Base-by-base conservation (phyloP, 2,797 vertebrate species). In the Sebastes jordani region DNA sequence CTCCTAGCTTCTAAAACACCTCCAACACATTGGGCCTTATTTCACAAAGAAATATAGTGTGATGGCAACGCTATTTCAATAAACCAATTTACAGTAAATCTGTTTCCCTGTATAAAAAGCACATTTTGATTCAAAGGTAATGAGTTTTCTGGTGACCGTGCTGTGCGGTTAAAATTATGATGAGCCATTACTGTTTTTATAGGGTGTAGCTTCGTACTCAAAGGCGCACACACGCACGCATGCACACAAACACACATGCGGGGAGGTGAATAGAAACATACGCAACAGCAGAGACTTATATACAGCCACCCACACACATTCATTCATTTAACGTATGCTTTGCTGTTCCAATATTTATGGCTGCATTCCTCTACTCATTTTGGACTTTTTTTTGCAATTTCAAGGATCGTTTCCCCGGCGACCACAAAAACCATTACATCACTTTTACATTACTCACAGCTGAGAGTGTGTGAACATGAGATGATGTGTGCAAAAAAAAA, bases 381-480 rank as follows among this genome's bases (percentile, higher is more conserved):
- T 86, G 80, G 82, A 88, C 85, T 87, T 95, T 91, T 89, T 94
- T 92, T 86, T 36, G 93, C 92, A 96, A 96, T 96, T 96, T 96
- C 95, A 96, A 95, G 95, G 94, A 93, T 95, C 93, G 93, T 96
- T 96, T 96, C 93, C 90, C 80, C 79, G 56, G 82, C 85, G 86
- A 90, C 90, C 91, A 85, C 71, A 86, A 88, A 92, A 93, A 93
- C 91, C 88, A 94, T 95, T 92, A 94, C 90, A 92, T 94, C 91
- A 94, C 78, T 90, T 90, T 86, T 90, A 90, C 92, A 93, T 94
- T 92, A 93, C 88, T 93, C 92, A 93, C 88, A 82, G 83, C 68
- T 90, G 90, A 88, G 82, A 83, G 81, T 78, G 72, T 72, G 68
- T 42, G 67, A 81, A 76, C 77, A 59, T 83, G 71, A 79, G 71